Conservation (phyloP, 2,797 vertebrate species). For the Poeciliopsis paucimaculata region DNA sequence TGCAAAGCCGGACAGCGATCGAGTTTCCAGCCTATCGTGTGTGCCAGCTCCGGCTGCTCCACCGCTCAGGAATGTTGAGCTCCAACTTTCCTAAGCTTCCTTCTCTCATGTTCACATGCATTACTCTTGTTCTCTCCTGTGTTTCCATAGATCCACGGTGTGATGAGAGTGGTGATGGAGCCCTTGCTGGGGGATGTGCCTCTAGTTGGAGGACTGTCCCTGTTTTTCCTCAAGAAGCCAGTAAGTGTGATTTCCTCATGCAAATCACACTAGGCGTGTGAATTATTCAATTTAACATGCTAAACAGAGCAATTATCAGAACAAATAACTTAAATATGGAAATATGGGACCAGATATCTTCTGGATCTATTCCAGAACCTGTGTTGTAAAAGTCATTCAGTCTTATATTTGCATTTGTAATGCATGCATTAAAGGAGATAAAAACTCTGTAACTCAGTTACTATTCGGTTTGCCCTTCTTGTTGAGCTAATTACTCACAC, state of each 20-base stretch:
- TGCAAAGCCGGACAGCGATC: slow-evolving; percentile 49
- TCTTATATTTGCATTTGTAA: not conserved
- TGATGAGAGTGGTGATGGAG: slow-evolving; percentile 95
- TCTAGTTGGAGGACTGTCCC: slow-evolving; percentile 91
- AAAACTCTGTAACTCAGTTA: not conserved
- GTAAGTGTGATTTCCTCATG: slow-evolving; percentile 79
- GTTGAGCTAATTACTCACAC: not conserved
- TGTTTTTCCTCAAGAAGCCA: slow-evolving; percentile 97
- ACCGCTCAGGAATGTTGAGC: slow-evolving; percentile 51
- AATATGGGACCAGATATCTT: slow-evolving; percentile 7
- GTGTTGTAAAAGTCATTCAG: not conserved
- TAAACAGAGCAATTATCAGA: not conserved
- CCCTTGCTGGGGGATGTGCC: slow-evolving; percentile 95
- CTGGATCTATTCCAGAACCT: not conserved
- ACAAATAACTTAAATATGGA: not conserved
- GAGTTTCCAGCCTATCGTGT: slow-evolving; percentile 57
- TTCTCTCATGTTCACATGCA: slow-evolving; percentile 20
- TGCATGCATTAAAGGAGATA: not conserved
- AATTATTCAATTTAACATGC: not conserved
- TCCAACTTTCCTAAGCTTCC: slow-evolving; percentile 23
- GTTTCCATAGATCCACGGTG: slow-evolving; percentile 89
- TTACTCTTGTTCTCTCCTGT: slow-evolving; percentile 49
- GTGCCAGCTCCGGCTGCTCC: slow-evolving; percentile 13
- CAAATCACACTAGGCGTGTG: not conserved
- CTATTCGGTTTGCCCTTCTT: not conserved